Evolutionary conservation across 2,797 vertebrate species (phyloP), one percentile per base, ranked within the genome.

Genomic region (Pseudochirops corinnae): DNA sequence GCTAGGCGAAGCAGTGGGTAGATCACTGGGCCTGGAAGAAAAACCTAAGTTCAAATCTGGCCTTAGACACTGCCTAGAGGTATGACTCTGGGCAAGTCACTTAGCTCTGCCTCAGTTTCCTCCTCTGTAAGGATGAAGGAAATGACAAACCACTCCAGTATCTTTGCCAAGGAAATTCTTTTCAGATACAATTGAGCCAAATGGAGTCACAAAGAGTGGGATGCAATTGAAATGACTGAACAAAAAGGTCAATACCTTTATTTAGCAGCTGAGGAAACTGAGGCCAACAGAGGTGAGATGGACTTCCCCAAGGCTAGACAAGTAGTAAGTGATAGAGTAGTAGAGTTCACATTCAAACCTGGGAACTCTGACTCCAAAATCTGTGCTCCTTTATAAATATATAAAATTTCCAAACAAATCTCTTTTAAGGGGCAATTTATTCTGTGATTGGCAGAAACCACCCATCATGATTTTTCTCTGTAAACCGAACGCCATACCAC

Each of bases 351-450:
- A 55, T 82, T 29, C 56, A 62, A 90, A 91, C 33, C 87, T 50
- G 74, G 55, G 12, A 29, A 33, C 52, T 87, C 33, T 94, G 94
- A 92, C 5, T 91, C 90, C 2, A 31, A 90, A n/a, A 56, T 94
- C 60, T 62, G 29, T 0, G 1, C 46, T 58, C 55, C 56, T 95
- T 29, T 16, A 56, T 24, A 24, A 5, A 24, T 56, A 18, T 55
- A 16, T 55, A 3, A 26, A 0, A 57, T 57, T 90, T 58, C 90
- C n/a, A 91, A 92, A 91, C 28, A 94, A 91, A 31, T 91, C 55
- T 90, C 33, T 50, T 28, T 92, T 93, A 58, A 92, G 46, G 55
- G 91, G 93, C 91, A 92, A n/a, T 92, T 92, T 62, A 24, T 95
- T 50, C 13, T 58, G 67, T 93, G 50, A 33, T 16, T 91, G 26